Evolutionary conservation across 2,113 vertebrate genomes (phyloP).

Genomic region (Phocoena sinus): DNA sequence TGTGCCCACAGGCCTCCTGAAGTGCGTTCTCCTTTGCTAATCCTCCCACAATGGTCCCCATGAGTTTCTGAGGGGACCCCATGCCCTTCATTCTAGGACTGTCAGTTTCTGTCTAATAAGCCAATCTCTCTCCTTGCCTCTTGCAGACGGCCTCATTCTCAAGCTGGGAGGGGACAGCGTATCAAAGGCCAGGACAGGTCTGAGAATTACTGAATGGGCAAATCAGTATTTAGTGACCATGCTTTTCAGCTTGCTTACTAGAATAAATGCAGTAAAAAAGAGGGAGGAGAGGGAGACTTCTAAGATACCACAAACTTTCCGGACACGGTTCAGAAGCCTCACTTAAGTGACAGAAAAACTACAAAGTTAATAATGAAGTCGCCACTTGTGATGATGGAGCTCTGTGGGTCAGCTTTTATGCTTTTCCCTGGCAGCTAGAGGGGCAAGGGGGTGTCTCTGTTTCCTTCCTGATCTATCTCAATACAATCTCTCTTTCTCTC

Average conservation of each 20-base stretch:
- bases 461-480: background rate
- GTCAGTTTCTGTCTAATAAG: conserved; percentile 68
- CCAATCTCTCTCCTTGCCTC: conserved; percentile 5
- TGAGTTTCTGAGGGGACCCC: conserved; percentile 64
- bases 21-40: conserved; percentile 65
- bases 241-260: conserved; percentile 49
- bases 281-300: background rate
- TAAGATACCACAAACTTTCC: background rate
- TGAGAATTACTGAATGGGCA: conserved; percentile 47
- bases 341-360: background rate
- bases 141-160: conserved; percentile 49
- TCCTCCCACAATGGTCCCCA: conserved; percentile 70
- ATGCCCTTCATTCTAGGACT: conserved; percentile 61
- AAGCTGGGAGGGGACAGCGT: conserved; percentile 31
- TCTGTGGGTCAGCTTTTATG: background rate
- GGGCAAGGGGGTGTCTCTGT: background rate
- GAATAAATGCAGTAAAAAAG: background rate
- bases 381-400: background rate
- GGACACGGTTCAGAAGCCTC: background rate
- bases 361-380: background rate
- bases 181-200: conserved; percentile 49
- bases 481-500: background rate
- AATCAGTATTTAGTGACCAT: conserved; percentile 6
- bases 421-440: background rate
- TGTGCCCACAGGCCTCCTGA: conserved; percentile 73